Conservation (phyloP, 2,888 invertebrate species). For the Carterocephalus palaemon region DNA sequence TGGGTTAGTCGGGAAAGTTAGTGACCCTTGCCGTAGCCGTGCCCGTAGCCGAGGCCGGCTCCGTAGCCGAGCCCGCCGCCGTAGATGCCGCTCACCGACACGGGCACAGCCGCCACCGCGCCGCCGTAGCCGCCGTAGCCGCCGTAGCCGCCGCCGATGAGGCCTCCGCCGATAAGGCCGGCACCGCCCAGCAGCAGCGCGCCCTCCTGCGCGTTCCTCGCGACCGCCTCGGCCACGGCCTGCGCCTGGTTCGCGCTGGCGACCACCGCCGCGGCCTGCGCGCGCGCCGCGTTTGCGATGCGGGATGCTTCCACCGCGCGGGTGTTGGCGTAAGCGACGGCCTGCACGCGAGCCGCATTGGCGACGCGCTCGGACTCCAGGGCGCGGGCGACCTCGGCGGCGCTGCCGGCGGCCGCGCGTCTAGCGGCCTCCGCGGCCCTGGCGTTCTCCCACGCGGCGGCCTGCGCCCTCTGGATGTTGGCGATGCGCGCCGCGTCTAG, state of each 20-base stretch:
- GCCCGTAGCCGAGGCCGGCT: conserved; percentile 34
- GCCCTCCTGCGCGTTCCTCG: conserved; percentile 59
- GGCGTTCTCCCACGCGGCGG: conserved; percentile 69
- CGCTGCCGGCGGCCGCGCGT: conserved; percentile 56
- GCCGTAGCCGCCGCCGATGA: conserved; percentile 17
- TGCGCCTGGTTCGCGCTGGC: conserved; percentile 60
- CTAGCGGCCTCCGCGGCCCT: conserved; percentile 65
- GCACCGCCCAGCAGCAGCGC: conserved; percentile 53
- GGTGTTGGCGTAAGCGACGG: conserved; percentile 65
- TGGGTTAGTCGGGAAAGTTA: conserved; percentile 33
- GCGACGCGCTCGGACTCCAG: conserved; percentile 59
- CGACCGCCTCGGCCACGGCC: conserved; percentile 58
- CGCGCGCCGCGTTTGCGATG: conserved; percentile 60
- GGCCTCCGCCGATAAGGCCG: conserved; percentile 34
- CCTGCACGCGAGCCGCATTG: conserved; percentile 66
- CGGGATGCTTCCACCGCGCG: conserved; percentile 68
- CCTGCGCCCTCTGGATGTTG: conserved; percentile 67
- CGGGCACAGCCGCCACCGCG: conserved; percentile 32
- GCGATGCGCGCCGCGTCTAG: conserved; percentile 65
- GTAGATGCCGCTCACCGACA: conserved; percentile 19
- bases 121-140: conserved; percentile 22
- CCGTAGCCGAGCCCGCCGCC: conserved; percentile 26
- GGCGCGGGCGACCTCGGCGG: conserved; percentile 53
- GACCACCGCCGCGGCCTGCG: conserved; percentile 57
- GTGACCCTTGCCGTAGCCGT: conserved; percentile 37